Conservation (phyloP, 2,113 vertebrate species). For the Alouatta palliata region DNA sequence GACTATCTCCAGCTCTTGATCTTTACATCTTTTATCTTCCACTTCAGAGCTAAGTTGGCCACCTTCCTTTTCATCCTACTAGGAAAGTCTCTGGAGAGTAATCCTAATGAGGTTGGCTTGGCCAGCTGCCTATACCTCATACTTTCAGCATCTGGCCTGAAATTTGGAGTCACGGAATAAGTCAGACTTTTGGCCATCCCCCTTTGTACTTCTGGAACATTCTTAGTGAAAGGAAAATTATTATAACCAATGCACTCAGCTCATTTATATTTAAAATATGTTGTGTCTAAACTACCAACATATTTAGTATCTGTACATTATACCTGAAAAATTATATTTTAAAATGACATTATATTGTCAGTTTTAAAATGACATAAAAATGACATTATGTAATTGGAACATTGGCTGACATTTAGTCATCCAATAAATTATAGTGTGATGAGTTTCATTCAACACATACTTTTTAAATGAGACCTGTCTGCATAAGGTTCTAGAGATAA, state of each 20-base stretch:
- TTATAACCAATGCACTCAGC: not conserved
- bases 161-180: not conserved
- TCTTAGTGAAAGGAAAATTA: not conserved
- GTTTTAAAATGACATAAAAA: too few relatives aligned
- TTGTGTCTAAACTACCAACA: not conserved
- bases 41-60: not conserved
- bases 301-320: not conserved
- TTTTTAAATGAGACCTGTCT: not conserved
- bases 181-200: not conserved
- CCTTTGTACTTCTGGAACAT: not conserved
- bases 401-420: not conserved
- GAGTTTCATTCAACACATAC: not conserved
- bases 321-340: too few relatives aligned
- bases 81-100: not conserved
- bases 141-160: not conserved
- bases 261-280: slow-evolving; percentile 10
- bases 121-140: not conserved
- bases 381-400: not conserved
- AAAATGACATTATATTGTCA: too few relatives aligned
- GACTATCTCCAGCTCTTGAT: too few relatives aligned
- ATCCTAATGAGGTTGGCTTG: not conserved
- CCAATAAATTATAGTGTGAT: not conserved
- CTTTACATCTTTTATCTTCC: too few relatives aligned
- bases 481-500: not conserved
- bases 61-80: not conserved